A percentile compares a stretch with the other conserved stretches of the same genome.
Conservation (phyloP, 2,797 vertebrate species). For the Syncerus caffer region DNA sequence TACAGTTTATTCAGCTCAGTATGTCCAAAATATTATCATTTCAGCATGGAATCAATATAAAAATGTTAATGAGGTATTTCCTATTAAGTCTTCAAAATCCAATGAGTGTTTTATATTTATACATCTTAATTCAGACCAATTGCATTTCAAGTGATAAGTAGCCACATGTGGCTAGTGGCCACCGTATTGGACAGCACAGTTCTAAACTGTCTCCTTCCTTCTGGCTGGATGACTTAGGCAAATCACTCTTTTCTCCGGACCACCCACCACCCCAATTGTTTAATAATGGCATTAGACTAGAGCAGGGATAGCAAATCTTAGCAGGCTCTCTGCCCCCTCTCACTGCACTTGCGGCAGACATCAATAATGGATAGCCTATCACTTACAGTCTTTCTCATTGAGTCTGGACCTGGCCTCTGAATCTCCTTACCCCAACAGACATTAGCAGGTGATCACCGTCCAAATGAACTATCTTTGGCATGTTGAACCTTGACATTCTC, state of each 20-base stretch:
- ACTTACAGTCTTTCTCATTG: background rate
- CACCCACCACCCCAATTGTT: background rate
- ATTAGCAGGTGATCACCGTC: background rate
- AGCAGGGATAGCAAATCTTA: background rate
- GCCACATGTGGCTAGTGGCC: background rate
- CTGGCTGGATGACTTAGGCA: background rate
- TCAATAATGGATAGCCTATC: background rate
- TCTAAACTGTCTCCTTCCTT: background rate
- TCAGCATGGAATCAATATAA: background rate
- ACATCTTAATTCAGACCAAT: background rate
- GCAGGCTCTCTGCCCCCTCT: rapidly evolving
- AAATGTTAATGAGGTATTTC: background rate
- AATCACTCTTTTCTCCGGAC: background rate
- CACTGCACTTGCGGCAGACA: background rate
- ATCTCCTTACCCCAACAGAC: background rate
- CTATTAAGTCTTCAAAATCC: background rate
- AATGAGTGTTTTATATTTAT: background rate
- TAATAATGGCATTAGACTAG: background rate
- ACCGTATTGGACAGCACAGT: too few relatives aligned
- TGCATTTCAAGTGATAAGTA: background rate
- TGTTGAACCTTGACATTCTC: background rate
- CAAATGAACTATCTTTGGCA: background rate
- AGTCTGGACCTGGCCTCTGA: background rate
- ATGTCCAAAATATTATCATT: background rate
- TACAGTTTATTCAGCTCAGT: background rate